A percentile compares a stretch with the other conserved stretches of the same genome.
Conservation (phyloP, 2,797 vertebrate genomes). For the Acanthis flammea region DNA sequence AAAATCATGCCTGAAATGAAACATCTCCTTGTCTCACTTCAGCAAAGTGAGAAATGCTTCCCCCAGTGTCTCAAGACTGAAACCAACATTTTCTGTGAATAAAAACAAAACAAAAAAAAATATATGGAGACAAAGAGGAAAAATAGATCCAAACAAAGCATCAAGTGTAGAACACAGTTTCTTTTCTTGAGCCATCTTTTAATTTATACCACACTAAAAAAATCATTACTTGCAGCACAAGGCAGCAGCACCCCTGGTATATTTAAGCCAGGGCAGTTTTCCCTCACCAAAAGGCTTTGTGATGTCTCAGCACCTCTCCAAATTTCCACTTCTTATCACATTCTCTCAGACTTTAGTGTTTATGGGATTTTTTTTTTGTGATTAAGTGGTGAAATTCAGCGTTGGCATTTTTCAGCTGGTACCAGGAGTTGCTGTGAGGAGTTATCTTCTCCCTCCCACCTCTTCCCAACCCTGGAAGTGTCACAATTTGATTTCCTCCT, state of each 20-base stretch:
- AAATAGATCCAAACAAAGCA: rapidly evolving
- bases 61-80: rapidly evolving
- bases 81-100: not conserved
- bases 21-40: not conserved
- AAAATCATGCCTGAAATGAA: not conserved
- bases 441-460: not conserved
- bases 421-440: not conserved
- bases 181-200: not conserved
- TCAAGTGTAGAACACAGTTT: not conserved
- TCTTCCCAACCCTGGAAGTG: not conserved
- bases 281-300: not conserved
- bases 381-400: not conserved
- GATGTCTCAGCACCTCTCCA: not conserved
- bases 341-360: not conserved
- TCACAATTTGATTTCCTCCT: not conserved
- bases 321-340: not conserved
- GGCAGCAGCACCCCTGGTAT: rapidly evolving
- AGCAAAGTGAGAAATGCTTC: not conserved
- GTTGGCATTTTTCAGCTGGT: not conserved
- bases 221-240: not conserved
- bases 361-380: rapidly evolving
- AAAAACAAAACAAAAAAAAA: not conserved
- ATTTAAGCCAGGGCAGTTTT: not conserved
- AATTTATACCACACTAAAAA: not conserved
- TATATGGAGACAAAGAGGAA: not conserved